Conservation (phyloP, 2,888 invertebrate species). For the Leptinotarsa haldemani region DNA sequence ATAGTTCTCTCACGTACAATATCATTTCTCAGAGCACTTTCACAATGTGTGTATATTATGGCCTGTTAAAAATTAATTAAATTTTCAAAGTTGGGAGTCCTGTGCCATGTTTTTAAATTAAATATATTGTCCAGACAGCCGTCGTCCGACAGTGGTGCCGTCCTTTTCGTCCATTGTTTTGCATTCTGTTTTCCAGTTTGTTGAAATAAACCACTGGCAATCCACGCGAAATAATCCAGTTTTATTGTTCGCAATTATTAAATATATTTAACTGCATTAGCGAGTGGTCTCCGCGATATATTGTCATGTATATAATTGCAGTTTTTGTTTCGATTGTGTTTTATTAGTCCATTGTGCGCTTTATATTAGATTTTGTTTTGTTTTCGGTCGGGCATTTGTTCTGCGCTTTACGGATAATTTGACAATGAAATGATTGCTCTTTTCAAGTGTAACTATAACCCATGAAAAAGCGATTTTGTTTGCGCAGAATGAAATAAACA, state of each 20-base stretch:
- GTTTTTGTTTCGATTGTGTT: conserved; percentile 63
- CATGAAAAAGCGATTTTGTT: conserved; percentile 45
- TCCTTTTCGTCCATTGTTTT: neutral
- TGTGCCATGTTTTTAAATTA: conserved; percentile 49
- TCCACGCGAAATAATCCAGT: conserved; percentile 65
- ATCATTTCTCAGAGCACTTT: conserved; percentile 17
- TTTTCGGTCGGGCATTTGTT: conserved; percentile 57
- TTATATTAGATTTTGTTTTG: conserved; percentile 64
- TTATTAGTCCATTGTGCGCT: conserved; percentile 63
- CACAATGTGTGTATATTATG: conserved; percentile 33
- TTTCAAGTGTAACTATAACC: conserved; percentile 49
- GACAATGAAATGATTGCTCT: conserved; percentile 59
- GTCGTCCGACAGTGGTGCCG: conserved; percentile 21
- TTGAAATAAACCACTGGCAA: conserved; percentile 58
- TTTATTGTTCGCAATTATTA: conserved; percentile 66
- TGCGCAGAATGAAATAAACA: conserved; percentile 36
- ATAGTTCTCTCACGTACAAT: neutral
- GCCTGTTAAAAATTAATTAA: conserved; percentile 43
- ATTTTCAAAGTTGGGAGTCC: conserved; percentile 38
- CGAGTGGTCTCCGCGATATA: conserved; percentile 58
- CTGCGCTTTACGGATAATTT: conserved; percentile 62
- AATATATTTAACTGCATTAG: conserved; percentile 65
- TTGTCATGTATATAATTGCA: conserved; percentile 63
- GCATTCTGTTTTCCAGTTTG: conserved; percentile 45
- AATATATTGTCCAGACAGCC: conserved; percentile 49